Percentiles rank a stretch among this genome's conserved stretches.
phyloP scores from a whole-genome alignment of 2,888 invertebrate genomes.

The Aphelenchoides bicaudatus region DNA sequence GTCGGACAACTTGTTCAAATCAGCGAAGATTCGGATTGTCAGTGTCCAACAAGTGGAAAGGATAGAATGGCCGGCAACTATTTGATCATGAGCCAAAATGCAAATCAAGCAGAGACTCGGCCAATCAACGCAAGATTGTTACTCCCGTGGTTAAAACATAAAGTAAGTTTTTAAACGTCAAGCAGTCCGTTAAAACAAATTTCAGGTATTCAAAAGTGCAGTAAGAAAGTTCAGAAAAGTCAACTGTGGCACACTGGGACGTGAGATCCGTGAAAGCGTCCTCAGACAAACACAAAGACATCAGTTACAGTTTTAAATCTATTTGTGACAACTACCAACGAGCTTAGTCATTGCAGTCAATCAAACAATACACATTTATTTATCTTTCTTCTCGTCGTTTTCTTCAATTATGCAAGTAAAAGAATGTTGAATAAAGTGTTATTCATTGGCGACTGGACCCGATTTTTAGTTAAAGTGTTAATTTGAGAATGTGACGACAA shows the following conservation, averaged over 20 bases:
- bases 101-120: neutral
- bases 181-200: neutral
- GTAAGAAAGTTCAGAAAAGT: slow-evolving; percentile 56
- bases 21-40: slow-evolving; percentile 10
- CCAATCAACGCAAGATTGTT: slow-evolving; percentile 43
- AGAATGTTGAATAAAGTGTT: too few relatives aligned
- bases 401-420: too few relatives aligned
- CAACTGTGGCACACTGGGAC: slow-evolving; percentile 57
- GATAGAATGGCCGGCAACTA: neutral
- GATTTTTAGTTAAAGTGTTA: too few relatives aligned
- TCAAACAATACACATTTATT: too few relatives aligned
- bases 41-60: slow-evolving; percentile 13
- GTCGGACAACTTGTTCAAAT: slow-evolving; percentile 4
- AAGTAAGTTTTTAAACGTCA: slow-evolving; percentile 33
- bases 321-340: slow-evolving; percentile 5
- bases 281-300: slow-evolving; percentile 41
- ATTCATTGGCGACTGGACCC: too few relatives aligned
- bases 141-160: slow-evolving; percentile 57
- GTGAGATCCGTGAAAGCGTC: slow-evolving; percentile 58
- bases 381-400: too few relatives aligned
- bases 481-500: too few relatives aligned
- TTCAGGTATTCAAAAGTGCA: slow-evolving; percentile 59
- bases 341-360: slow-evolving; percentile 4
- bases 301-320: slow-evolving; percentile 4
- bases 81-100: slow-evolving; percentile 17